Conservation (phyloP, 1,140 invertebrate species). For the Euschistus heros region DNA sequence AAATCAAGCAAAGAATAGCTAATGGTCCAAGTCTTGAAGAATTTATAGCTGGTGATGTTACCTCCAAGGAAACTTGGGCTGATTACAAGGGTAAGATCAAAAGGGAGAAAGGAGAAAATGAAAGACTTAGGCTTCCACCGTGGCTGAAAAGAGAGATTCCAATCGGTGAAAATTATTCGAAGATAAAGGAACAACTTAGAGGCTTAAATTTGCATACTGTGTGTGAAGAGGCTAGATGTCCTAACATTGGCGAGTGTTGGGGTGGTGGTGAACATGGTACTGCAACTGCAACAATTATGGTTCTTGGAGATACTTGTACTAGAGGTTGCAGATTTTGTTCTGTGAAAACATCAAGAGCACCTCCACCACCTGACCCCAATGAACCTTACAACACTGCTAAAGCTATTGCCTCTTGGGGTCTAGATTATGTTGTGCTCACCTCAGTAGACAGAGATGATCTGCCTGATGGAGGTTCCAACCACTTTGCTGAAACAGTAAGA, state of each 20-base stretch:
- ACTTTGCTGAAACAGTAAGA: slow-evolving; percentile 83
- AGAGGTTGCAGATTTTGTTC: slow-evolving; percentile 95
- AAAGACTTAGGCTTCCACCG: slow-evolving; percentile 78
- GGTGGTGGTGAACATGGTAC: slow-evolving; percentile 81
- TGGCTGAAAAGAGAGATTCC: slow-evolving; percentile 97
- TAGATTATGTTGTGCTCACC: slow-evolving; percentile 96
- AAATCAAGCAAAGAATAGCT: slow-evolving; percentile 42
- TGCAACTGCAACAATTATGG: slow-evolving; percentile 85
- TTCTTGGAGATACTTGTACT: slow-evolving; percentile 88
- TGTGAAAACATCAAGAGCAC: slow-evolving; percentile 89
- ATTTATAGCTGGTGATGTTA: slow-evolving; percentile 35
- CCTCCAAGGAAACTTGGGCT: slow-evolving; percentile 37
- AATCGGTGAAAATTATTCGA: slow-evolving; percentile 70
- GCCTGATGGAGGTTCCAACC: slow-evolving; percentile 77
- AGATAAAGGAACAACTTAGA: slow-evolving; percentile 77
- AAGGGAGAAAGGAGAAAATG: slow-evolving; percentile 66
- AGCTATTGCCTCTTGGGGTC: slow-evolving; percentile 86
- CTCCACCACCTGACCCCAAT: slow-evolving; percentile 76
- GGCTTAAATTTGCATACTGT: slow-evolving; percentile 90
- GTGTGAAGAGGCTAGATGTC: slow-evolving; percentile 97
- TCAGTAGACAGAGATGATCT: slow-evolving; percentile 97
- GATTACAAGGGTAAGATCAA: slow-evolving; percentile 74
- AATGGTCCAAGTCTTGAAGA: slow-evolving; percentile 52
- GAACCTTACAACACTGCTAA: slow-evolving; percentile 90
- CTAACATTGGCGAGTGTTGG: slow-evolving; percentile 99